These are phyloP conservation scores for Montipora efflorescens DNA, from an alignment of 64 coral and sea anemone species.

Conservation along the genomic window DNA sequence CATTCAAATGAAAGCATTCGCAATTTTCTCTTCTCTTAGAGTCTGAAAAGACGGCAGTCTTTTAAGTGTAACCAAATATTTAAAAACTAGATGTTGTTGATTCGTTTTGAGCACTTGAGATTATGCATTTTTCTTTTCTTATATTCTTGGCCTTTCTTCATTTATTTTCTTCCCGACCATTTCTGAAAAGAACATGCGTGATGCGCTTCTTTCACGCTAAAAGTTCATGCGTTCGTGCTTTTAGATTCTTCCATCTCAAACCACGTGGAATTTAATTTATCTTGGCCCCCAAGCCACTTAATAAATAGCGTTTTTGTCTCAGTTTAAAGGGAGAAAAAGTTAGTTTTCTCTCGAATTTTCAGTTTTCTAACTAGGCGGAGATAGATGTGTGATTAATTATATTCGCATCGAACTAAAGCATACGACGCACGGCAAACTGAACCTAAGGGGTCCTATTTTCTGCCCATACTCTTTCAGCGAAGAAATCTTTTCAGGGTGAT, in stretches of 20 bases:
- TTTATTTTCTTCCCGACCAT: background rate
- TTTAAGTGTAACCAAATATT: no score
- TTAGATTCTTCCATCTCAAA: background rate
- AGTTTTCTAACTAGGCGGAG: background rate
- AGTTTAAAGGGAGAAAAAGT: no score
- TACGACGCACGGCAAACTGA: background rate
- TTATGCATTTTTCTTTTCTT: background rate
- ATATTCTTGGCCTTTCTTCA: background rate
- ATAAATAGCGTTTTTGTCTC: no score
- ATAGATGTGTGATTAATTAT: background rate
- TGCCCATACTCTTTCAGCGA: background rate
- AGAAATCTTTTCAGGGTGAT: background rate
- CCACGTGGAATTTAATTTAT: background rate
- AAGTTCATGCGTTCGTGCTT: background rate
- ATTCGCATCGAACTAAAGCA: background rate
- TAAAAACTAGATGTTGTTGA: no score
- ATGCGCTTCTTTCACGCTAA: background rate
- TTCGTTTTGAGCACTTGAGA: no score
- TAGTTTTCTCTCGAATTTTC: no score
- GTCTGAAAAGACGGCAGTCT: no score
- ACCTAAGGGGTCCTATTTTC: background rate
- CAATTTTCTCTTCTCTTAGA: no score
- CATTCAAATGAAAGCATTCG: no score
- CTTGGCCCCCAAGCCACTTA: no score
- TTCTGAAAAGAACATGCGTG: background rate